Conservation (phyloP, 35 echinoderm and acorn worm genomes). For the Apostichopus parvimensis region DNA sequence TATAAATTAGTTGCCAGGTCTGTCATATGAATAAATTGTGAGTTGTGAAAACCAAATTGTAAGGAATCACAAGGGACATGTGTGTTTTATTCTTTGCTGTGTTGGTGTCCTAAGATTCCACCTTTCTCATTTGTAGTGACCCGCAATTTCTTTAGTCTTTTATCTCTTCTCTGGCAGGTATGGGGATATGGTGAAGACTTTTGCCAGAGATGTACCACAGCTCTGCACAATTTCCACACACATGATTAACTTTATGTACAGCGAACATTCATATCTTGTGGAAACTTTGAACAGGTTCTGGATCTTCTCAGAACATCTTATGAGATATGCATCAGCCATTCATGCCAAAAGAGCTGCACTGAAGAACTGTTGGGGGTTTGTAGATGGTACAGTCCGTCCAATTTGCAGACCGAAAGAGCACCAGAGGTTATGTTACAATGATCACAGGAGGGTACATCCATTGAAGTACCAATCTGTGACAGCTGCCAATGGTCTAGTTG, state of each 20-base stretch:
- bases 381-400: conserved; percentile 76
- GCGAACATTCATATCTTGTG: conserved; percentile 39
- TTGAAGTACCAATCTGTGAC: conserved; percentile 75
- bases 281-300: conserved; percentile 56
- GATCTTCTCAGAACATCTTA: conserved; percentile 39
- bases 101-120: too few species aligned
- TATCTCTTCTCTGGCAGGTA: conserved; percentile 51
- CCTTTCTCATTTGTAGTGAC: too few species aligned
- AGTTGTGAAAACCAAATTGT: too few species aligned
- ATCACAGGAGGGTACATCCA: conserved; percentile 72
- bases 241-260: conserved; percentile 63
- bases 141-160: too few species aligned
- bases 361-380: conserved; percentile 85
- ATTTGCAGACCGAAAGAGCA: conserved; percentile 57
- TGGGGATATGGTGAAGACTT: conserved; percentile 56
- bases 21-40: too few species aligned
- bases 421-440: conserved; percentile 70
- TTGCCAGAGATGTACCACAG: conserved; percentile 61
- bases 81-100: too few species aligned
- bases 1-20: too few species aligned
- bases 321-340: conserved; percentile 55
- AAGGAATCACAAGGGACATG: too few species aligned
- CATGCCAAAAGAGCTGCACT: conserved; percentile 65
- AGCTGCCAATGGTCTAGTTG: conserved; percentile 67
- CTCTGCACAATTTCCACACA: conserved; percentile 53